Percentiles rank a stretch among this genome's conserved stretches.
Conservation (phyloP, 2,888 invertebrate genomes). For the Torymus texanus region DNA sequence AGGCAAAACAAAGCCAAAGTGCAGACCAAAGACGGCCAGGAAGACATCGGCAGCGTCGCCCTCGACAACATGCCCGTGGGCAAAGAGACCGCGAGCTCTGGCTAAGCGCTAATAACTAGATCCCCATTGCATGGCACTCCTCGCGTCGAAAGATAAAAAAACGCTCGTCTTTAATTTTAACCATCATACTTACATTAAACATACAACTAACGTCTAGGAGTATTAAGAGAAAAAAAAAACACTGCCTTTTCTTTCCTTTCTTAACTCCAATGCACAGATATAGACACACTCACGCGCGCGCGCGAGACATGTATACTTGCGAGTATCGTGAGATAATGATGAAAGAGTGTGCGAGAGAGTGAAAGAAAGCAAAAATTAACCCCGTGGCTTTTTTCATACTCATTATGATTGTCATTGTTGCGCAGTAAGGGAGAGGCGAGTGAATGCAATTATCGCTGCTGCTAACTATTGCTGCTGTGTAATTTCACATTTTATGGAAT, state of each 20-base stretch:
- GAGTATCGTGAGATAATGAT: too few relatives aligned
- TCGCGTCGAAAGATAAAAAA: conserved; percentile 18
- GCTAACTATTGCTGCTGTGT: conserved; percentile 9
- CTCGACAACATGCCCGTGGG: conserved; percentile 72
- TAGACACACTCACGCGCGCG: background rate
- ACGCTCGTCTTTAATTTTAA: conserved; percentile 43
- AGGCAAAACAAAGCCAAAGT: conserved; percentile 88
- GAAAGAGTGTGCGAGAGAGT: background rate
- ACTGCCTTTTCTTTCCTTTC: conserved; percentile 38
- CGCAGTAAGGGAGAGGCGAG: background rate
- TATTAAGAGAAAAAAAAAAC: conserved; percentile 32
- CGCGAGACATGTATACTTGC: too few relatives aligned
- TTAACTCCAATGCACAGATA: background rate
- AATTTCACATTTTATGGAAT: background rate
- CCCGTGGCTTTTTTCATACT: background rate
- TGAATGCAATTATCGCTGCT: background rate
- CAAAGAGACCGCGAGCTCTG: conserved; percentile 81
- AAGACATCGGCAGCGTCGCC: conserved; percentile 67
- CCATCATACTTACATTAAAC: conserved; percentile 18
- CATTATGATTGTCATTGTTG: background rate
- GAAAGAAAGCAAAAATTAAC: background rate
- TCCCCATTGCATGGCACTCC: conserved; percentile 17
- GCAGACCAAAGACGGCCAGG: conserved; percentile 73
- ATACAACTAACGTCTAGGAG: conserved; percentile 46
- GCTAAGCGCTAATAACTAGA: conserved; percentile 73